Percentiles rank a stretch among this genome's conserved stretches.
These are phyloP conservation scores for Dipodomys spectabilis DNA, from an alignment of 2,113 vertebrate genomes.

Conservation along the genomic window DNA sequence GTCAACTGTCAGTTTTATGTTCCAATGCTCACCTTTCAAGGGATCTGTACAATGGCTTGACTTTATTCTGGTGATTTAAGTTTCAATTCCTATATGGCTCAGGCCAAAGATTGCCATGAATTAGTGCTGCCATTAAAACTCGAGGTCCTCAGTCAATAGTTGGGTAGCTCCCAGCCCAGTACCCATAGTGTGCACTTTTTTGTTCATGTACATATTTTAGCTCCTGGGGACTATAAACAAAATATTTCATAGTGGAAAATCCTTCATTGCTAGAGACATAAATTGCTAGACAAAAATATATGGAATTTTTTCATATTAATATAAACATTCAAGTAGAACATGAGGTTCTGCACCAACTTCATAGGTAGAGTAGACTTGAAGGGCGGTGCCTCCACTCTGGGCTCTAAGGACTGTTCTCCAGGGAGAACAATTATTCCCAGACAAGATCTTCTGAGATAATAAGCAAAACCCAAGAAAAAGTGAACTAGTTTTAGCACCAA, in stretches of 20 bases:
- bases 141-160: neutral
- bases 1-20: neutral
- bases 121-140: neutral
- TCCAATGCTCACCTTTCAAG: neutral
- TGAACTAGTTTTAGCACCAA: neutral
- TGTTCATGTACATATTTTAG: constrained; percentile 2
- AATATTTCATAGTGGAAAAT: too few relatives aligned
- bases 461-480: neutral
- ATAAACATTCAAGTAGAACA: neutral
- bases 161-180: neutral
- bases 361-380: neutral
- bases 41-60: neutral
- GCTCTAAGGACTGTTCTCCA: neutral
- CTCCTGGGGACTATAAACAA: neutral
- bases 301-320: neutral
- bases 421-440: neutral
- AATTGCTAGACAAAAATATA: neutral
- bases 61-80: neutral
- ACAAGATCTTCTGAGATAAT: neutral
- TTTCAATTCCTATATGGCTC: neutral
- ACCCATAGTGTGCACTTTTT: neutral
- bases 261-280: neutral
- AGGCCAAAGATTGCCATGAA: neutral
- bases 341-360: neutral
- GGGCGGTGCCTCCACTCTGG: neutral